Percentiles rank a stretch among this genome's conserved stretches.
Evolutionary conservation across 2,888 invertebrate genomes (phyloP).

Genomic region (Argynnis bischoffii): DNA sequence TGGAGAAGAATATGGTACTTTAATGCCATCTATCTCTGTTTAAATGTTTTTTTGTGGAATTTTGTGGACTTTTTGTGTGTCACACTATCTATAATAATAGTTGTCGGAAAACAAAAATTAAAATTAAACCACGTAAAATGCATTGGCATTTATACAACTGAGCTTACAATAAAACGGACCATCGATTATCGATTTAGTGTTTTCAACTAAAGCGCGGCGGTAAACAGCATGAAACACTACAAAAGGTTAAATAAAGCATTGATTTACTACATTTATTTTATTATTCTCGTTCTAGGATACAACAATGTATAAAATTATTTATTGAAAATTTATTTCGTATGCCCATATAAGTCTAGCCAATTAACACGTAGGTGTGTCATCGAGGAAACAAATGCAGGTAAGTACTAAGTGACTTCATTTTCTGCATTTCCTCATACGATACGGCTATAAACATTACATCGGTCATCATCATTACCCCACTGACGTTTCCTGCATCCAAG

Average conservation of each 20-base stretch:
- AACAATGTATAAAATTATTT: not conserved
- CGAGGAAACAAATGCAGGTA: conserved; percentile 11
- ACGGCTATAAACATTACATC: conserved; percentile 21
- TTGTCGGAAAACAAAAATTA: too few species aligned
- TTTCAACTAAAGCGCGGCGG: too few species aligned
- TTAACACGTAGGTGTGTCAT: conserved; percentile 7
- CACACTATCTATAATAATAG: too few species aligned
- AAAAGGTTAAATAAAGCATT: not conserved
- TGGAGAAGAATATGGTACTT: too few species aligned
- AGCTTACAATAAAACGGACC: too few species aligned
- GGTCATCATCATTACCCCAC: conserved; percentile 23
- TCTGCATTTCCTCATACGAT: conserved; percentile 19
- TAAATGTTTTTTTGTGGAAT: too few species aligned
- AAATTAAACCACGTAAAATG: too few species aligned
- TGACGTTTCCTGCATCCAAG: conserved; percentile 7
- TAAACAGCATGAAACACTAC: not conserved
- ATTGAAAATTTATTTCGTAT: not conserved
- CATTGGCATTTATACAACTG: too few species aligned
- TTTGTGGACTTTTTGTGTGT: too few species aligned
- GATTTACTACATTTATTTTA: not conserved
- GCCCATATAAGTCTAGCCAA: conserved; percentile 8
- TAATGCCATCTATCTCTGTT: too few species aligned
- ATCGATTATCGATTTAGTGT: too few species aligned
- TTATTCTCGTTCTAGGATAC: not conserved
- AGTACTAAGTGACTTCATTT: conserved; percentile 19